Evolutionary conservation across 2,888 invertebrate genomes (phyloP).

Genomic region (Nemurella pictetii): DNA sequence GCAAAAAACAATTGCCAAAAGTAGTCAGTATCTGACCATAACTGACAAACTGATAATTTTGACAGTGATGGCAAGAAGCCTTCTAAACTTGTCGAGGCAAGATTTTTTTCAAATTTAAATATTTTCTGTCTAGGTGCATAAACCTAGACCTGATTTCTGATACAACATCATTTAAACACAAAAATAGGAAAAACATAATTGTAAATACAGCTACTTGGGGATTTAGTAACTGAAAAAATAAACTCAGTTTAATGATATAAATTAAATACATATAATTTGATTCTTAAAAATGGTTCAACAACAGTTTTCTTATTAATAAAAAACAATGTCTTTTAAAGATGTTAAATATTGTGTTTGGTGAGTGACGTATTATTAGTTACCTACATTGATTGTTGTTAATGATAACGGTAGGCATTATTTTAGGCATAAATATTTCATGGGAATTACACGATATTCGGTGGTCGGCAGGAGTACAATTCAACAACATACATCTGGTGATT

Average conservation of each 20-base stretch:
- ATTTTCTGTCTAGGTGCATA: too few species aligned
- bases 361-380: neutral
- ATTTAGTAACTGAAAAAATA: neutral
- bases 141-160: too few species aligned
- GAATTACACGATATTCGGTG: neutral
- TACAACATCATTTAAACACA: too few species aligned
- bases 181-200: too few species aligned
- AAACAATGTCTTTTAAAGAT: neutral
- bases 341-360: neutral
- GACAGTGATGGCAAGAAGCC: too few species aligned
- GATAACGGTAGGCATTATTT: neutral
- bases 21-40: too few species aligned
- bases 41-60: too few species aligned
- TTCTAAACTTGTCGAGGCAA: too few species aligned
- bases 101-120: too few species aligned
- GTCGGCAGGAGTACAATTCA: neutral
- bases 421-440: neutral
- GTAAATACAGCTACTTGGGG: neutral
- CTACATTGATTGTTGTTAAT: neutral
- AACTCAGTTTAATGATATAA: neutral
- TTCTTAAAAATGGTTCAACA: slow-evolving; percentile 10
- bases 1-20: too few species aligned
- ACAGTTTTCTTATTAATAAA: neutral
- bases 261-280: slow-evolving; percentile 1
- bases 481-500: neutral